phyloP scores from a whole-genome alignment of 2,113 vertebrate species.

The Panthera tigris region DNA sequence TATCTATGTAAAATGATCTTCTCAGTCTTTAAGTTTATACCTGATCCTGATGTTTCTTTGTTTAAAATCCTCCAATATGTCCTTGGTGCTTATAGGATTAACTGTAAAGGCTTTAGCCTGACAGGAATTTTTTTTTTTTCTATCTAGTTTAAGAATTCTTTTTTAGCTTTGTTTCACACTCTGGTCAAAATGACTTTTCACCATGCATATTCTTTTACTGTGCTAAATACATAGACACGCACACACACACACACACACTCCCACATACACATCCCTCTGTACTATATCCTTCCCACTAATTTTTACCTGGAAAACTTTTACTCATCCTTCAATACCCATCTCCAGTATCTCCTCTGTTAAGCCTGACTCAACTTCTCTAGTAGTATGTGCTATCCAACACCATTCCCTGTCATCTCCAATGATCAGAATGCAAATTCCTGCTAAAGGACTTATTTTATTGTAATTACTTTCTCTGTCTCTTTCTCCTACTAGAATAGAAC shows the following conservation, averaged over 20 bases:
- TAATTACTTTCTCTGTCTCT: neutral
- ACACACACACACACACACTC: neutral
- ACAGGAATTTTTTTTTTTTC: neutral
- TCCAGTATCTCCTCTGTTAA: constrained; percentile 20
- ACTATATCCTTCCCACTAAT: neutral
- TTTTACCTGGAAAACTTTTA: constrained; percentile 51
- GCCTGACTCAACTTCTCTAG: neutral
- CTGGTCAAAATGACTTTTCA: neutral
- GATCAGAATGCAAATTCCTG: neutral
- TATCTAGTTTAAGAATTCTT: constrained; percentile 21
- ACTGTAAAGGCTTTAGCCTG: neutral
- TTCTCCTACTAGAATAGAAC: constrained; percentile 12
- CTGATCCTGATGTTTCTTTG: constrained; percentile 43
- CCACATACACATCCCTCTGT: neutral
- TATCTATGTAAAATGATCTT: constrained; percentile 53
- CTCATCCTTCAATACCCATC: constrained; percentile 42
- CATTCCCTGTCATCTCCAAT: neutral
- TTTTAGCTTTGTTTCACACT: constrained; percentile 42
- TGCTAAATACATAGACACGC: neutral
- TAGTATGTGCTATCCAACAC: neutral
- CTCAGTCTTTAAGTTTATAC: neutral
- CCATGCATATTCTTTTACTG: neutral
- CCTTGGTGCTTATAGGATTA: constrained; percentile 48
- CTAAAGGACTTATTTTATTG: neutral
- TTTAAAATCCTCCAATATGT: constrained; percentile 46